Conservation (phyloP, 2,797 vertebrate species). For the Carcharodon carcharias region DNA sequence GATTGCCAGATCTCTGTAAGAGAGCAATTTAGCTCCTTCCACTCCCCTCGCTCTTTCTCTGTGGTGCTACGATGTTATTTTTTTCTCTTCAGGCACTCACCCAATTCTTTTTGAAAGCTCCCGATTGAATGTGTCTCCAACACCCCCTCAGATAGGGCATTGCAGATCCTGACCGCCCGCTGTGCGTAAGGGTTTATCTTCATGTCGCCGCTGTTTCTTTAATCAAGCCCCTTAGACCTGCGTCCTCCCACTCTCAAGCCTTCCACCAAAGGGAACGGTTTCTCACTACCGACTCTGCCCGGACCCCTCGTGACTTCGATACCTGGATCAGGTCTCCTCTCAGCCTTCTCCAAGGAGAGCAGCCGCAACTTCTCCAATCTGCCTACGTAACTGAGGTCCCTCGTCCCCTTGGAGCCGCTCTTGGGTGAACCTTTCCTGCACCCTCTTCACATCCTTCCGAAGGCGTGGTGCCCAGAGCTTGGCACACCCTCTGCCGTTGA, state of each 20-base stretch:
- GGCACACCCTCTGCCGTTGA: too few species aligned
- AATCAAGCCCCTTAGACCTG: background rate
- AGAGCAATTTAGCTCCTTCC: background rate
- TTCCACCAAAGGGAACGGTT: background rate
- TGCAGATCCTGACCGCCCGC: too few species aligned
- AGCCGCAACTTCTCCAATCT: background rate
- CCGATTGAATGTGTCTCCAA: background rate
- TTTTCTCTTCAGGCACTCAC: too few species aligned
- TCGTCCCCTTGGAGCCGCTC: background rate
- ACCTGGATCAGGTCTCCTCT: background rate
- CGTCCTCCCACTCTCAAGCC: background rate
- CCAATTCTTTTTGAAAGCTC: background rate
- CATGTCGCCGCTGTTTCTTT: background rate
- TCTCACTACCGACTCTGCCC: background rate
- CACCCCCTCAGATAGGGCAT: background rate
- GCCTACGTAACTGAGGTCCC: background rate
- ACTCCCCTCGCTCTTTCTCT: background rate
- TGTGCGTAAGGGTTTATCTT: background rate
- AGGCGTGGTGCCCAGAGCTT: background rate
- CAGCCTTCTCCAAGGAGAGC: background rate
- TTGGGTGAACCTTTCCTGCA: background rate
- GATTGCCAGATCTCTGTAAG: background rate
- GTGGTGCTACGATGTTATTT: background rate
- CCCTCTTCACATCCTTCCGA: background rate
- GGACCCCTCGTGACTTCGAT: background rate